Conservation (phyloP, 1,140 invertebrate species). For the Lordiphosa clarofinis region DNA sequence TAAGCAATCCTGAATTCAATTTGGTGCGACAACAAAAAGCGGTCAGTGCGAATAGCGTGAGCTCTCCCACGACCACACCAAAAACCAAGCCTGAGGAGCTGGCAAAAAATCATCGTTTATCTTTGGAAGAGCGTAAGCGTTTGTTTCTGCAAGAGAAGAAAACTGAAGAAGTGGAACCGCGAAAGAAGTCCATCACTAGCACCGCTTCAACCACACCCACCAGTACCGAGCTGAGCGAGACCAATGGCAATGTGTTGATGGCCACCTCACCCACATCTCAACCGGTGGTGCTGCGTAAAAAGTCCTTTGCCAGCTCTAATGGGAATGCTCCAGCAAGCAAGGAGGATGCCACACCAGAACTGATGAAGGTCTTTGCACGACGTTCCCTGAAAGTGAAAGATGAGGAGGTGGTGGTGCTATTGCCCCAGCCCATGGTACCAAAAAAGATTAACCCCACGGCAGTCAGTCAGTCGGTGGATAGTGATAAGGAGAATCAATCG, state of each 20-base stretch:
- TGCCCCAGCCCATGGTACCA: not conserved
- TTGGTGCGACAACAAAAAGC: slow-evolving; percentile 42
- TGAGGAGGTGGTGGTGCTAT: slow-evolving; percentile 82
- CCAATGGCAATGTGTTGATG: slow-evolving; percentile 19
- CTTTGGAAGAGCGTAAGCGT: slow-evolving; percentile 67
- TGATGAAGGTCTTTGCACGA: slow-evolving; percentile 89
- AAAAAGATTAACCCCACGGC: not conserved
- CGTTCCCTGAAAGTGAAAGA: slow-evolving; percentile 88
- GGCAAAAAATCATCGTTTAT: slow-evolving; percentile 43
- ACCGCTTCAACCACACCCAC: slow-evolving; percentile 15
- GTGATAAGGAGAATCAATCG: slow-evolving; percentile 85
- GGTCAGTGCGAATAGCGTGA: slow-evolving; percentile 51
- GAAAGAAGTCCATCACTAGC: slow-evolving; percentile 53
- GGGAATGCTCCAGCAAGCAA: slow-evolving; percentile 43
- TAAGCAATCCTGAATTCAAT: slow-evolving; percentile 50
- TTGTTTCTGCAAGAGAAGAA: slow-evolving; percentile 66
- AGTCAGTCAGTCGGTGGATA: slow-evolving; percentile 81
- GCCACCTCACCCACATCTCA: slow-evolving; percentile 20
- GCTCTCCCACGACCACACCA: slow-evolving; percentile 23
- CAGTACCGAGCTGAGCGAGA: slow-evolving; percentile 13
- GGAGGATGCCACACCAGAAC: slow-evolving; percentile 86
- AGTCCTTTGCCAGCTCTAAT: slow-evolving; percentile 77
- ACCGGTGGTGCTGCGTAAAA: slow-evolving; percentile 81
- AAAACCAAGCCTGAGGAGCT: slow-evolving; percentile 28
- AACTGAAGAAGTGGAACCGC: slow-evolving; percentile 52